phyloP scores from a whole-genome alignment of 1,140 invertebrate species.

The Drosophila murphyi region DNA sequence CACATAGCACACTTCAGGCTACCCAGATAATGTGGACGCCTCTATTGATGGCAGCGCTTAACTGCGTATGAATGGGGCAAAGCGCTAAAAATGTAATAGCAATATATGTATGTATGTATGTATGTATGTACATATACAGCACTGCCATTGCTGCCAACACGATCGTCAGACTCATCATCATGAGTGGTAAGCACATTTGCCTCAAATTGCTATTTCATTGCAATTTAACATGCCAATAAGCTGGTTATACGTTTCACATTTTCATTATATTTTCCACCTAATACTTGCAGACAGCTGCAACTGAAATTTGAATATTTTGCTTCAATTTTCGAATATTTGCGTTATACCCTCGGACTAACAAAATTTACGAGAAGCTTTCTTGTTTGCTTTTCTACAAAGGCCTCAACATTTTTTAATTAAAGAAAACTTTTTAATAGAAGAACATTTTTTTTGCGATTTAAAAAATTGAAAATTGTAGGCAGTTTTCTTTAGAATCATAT shows the following conservation, averaged over 20 bases:
- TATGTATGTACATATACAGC: slow-evolving; percentile 19
- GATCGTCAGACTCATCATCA: slow-evolving; percentile 40
- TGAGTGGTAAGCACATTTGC: slow-evolving; percentile 16
- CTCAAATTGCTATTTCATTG: slow-evolving; percentile 45
- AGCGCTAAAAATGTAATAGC: slow-evolving; percentile 66
- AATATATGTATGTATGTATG: slow-evolving; percentile 25
- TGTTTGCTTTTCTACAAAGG: too few relatives aligned
- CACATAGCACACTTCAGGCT: background rate
- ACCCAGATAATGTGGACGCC: slow-evolving; percentile 14
- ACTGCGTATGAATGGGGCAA: slow-evolving; percentile 43
- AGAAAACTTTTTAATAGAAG: too few relatives aligned
- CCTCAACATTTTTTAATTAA: too few relatives aligned
- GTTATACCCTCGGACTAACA: too few relatives aligned
- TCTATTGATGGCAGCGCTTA: slow-evolving; percentile 42
- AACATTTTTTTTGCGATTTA: too few relatives aligned
- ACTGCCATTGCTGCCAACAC: background rate
- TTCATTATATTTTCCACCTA: slow-evolving; percentile 17
- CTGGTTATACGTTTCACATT: slow-evolving; percentile 32
- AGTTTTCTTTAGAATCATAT: too few relatives aligned
- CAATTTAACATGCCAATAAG: slow-evolving; percentile 39
- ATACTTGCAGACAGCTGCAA: slow-evolving; percentile 1
- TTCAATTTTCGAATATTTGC: too few relatives aligned
- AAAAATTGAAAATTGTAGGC: too few relatives aligned
- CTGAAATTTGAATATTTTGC: slow-evolving; percentile 2
- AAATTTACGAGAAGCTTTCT: too few relatives aligned